Evolutionary conservation across 1,140 invertebrate genomes (phyloP).

Genomic region (Cotesia typhae): DNA sequence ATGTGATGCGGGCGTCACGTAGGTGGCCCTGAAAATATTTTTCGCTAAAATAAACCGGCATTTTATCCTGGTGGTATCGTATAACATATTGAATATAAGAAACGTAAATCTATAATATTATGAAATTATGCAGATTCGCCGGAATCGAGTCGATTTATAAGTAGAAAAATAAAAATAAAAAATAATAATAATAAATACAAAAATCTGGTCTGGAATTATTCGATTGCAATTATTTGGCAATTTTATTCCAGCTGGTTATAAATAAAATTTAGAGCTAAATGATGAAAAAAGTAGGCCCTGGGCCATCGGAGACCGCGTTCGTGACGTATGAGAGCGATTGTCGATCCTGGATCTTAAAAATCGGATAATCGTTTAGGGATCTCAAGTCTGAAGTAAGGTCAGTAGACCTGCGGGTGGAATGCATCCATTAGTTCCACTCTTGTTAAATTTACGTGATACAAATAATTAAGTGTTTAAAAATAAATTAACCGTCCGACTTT

Average conservation of each 20-base stretch:
- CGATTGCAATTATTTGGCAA: neutral
- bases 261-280: conserved; percentile 5
- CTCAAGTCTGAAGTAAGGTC: conserved; percentile 1
- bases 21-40: conserved; percentile 20
- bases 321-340: conserved; percentile 26
- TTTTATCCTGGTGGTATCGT: conserved; percentile 32
- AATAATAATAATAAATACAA: neutral
- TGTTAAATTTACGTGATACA: conserved; percentile 26
- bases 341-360: conserved; percentile 5
- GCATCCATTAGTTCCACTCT: conserved; percentile 31
- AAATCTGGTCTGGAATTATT: neutral
- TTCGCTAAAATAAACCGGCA: conserved; percentile 25
- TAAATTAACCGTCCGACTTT: neutral
- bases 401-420: conserved; percentile 27
- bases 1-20: conserved; percentile 30
- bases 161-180: neutral
- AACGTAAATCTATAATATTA: neutral
- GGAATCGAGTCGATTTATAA: neutral
- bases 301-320: neutral
- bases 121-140: neutral
- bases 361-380: conserved; percentile 28
- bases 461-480: conserved; percentile 27
- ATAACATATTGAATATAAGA: conserved; percentile 25
- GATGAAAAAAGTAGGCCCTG: conserved; percentile 15
- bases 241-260: neutral